Base-by-base conservation (phyloP, 2,113 vertebrate species). In the Phoxinus phoxinus region DNA sequence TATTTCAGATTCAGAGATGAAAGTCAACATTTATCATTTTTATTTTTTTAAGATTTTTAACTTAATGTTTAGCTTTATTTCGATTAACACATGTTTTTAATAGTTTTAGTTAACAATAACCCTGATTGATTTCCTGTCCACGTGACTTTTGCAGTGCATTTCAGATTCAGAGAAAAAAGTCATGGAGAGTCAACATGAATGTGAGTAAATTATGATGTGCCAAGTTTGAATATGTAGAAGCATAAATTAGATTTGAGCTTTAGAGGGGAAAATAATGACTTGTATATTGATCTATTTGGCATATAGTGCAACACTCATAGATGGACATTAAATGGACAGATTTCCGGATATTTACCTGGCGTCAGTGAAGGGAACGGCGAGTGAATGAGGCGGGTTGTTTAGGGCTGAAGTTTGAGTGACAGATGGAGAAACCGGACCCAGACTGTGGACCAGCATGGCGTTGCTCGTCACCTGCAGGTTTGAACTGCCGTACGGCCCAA, bases 331-430 rank as follows among this genome's bases (percentile, higher is more conserved):
- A n/a, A n/a, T n/a, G n/a, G n/a, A n/a, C n/a, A n/a, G n/a, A n/a
- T n/a, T n/a, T n/a, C n/a, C n/a, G 8, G 65, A 69, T 41, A 11
- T 81, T 84, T 85, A 99, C 97, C 97, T 98, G 94, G 94, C 93
- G 89, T 98, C 95, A 69, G 95, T 94, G 89, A 94, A 91, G 88
- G 95, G 94, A 90, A 93, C 90, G 51, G 92, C 93, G 89, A 93
- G 91, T 91, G 92, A 92, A 89, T 95, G 94, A 90, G 95, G 92
- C 67, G 95, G 94, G 82, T 90, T 92, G 88, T 93, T 92, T 87
- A 89, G 93, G 81, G 90, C 92, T 78, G 92, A 92, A 74, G 93
- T 90, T 53, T 94, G 95, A 89, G 91, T 90, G 83, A 88, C 87
- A 86, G 92, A 86, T 92, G 93, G 87, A 87, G 93, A 94, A 84